Base-by-base conservation (phyloP, 1,140 invertebrate species). In the Acromyrmex charruanus region DNA sequence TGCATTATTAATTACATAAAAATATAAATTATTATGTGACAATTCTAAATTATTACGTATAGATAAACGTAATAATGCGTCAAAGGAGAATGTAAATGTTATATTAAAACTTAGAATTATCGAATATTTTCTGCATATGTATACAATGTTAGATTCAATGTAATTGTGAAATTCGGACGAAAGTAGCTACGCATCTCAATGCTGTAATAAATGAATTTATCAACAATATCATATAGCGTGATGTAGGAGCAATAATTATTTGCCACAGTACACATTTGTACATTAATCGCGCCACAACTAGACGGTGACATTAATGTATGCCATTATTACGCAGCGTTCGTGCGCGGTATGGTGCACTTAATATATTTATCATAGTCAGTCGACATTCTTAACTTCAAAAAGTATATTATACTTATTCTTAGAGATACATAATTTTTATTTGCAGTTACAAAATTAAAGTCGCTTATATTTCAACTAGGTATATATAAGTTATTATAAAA, bases 181-280 rank as follows among this genome's bases (percentile, higher is more conserved):
- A 72, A 72, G 7, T 74, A 28, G 49, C 31, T 59, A 59, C 28
- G 6, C 68, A 10, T 44, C 39, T 44, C 9, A 59, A 72, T 12
- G 14, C 21, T 14, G 5, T 12, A 44, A 44, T 44, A 18, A 59
- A 31, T 82, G 5, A 55, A 82, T 74, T 82, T 74, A 72, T 71
- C 53, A 59, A 72, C 66, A 71, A 72, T 68, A 55, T 71, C n/a
- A 31, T 44, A 39, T 39, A 16, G 28, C 16, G 68, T 72, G 35
- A 80, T 55, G 28, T 80, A 69, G 44, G 35, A 28, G 53, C 39
- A 72, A 82, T 7, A 74, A 82, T 82, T 74, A 82, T 82, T 74
- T 49, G 53, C 25, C 69, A 72, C 18, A 28, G 31, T 44, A 31
- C 35, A 82, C 35, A 35, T 61, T 82, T 6, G 68, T 59, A 39